Base-by-base conservation (phyloP, 2,797 vertebrate species). In the Sebastes steindachneri region DNA sequence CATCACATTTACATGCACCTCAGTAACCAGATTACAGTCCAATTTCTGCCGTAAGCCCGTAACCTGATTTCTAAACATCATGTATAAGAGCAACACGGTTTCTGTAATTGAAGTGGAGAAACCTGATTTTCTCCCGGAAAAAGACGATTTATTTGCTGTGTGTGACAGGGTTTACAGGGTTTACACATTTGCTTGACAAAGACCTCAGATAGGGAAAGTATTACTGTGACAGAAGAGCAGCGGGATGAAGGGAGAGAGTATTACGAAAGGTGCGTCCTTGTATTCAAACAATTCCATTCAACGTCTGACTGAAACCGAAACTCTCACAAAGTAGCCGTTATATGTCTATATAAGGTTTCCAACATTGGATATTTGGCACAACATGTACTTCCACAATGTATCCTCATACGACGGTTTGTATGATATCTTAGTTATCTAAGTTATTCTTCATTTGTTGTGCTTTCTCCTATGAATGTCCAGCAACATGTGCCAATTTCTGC, bases 1-100 rank as follows among this genome's bases (percentile, higher is more conserved):
- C 64, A 37, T 84, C 19, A 67, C 62, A 75, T 70, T 71, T 55
- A 54, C 17, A 82, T 73, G 23, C 51, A 45, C 45, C 68, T 60
- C 9, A 75, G 19, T 69, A 57, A 74, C 26, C 21, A 55, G 35
- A 60, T 74, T 77, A 78, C 57, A 78, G 9, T 65, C 54, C 23
- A 21, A 8, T 76, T 75, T 55, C 45, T 77, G 31, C 19, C 3
- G 3, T 75, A 67, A 73, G n/a, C 10, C 14, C 2, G 4, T 75
- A 69, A 73, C 35, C 10, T 29, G 11, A 65, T 60, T 17, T 35
- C 4, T 31, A 41, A 62, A 60, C 4, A 5, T 29, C 10, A 55
- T n/a, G 9, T 55, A 35, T 9, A 25, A 9, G 12, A 78, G 8
- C 60, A 72, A 33, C 25, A 9, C 5, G 1, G 14, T 59, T 53